A percentile compares a stretch with the other conserved stretches of the same genome.
phyloP scores from a whole-genome alignment of 2,797 vertebrate genomes.

The Taenioides sp. region DNA sequence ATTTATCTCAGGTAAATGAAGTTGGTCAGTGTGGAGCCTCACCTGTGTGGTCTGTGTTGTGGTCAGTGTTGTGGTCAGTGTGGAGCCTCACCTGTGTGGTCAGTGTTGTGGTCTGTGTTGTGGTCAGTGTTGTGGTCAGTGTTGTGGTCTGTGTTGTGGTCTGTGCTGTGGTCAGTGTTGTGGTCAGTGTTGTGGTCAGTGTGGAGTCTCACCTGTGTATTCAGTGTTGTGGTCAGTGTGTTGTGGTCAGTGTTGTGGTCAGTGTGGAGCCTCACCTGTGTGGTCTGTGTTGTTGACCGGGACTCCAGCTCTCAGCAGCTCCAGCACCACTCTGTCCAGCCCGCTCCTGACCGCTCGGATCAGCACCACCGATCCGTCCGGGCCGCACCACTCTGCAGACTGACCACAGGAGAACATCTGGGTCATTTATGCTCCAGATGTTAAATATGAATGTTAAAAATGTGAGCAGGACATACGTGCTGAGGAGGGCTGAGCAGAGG shows the following conservation, averaged over 20 bases:
- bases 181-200: too few species aligned
- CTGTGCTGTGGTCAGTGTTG: too few species aligned
- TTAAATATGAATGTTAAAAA: not conserved
- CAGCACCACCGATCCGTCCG: constrained; percentile 86
- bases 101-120: too few species aligned
- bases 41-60: too few species aligned
- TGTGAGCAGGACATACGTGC: constrained; percentile 58
- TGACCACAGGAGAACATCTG: constrained; percentile 26
- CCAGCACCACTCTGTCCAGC: constrained; percentile 86
- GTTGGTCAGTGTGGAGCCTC: too few species aligned
- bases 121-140: too few species aligned
- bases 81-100: too few species aligned
- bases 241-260: too few species aligned
- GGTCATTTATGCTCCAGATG: too few species aligned
- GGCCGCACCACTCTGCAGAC: constrained; percentile 81
- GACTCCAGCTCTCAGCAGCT: constrained; percentile 85
- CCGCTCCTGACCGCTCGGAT: constrained; percentile 87
- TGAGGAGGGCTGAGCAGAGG: constrained; percentile 75
- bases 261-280: constrained; percentile 72
- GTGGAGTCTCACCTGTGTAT: constrained; percentile 73
- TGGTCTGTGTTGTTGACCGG: constrained; percentile 89
- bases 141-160: too few species aligned
- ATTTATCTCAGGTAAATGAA: too few species aligned
- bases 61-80: too few species aligned
- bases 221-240: constrained; percentile 76